Base-by-base conservation (phyloP, 2,113 vertebrate genomes). In the Bolborhynchus lineola region DNA sequence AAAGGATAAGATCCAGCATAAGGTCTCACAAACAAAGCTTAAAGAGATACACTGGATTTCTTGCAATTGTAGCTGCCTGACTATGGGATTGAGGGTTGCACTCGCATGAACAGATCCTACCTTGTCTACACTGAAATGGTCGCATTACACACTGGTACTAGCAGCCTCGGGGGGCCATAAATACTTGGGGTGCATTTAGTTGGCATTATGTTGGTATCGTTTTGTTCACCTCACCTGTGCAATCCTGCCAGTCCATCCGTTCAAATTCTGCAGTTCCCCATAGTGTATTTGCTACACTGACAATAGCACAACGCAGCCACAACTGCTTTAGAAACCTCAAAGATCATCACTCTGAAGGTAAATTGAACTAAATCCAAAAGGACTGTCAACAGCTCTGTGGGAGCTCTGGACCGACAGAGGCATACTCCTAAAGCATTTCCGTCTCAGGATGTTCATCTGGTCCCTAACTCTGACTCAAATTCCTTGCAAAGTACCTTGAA, bases 81-180 rank as follows among this genome's bases (percentile, higher is more conserved):
- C 50, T 37, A 2, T 1, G 3, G 39, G 35, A 23, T 35, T 31
- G 29, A 90, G 29, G 25, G 25, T 2, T 57, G 29, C 24, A 37
- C 49, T 7, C 47, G 2, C 39, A 44, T n/a, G 33, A 82, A 67
- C 14, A 82, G 39, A 52, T 74, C 13, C 50, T 39, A 13, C 26
- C 17, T 26, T 11, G 29, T 33, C 42, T 64, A 1, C 31, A 16
- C 17, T 39, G 50, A 67, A 84, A 42, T 15, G 9, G 7, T 16
- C 37, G 3, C 59, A 59, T 71, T 44, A 35, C 31, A 82, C 13
- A 9, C 6, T 39, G 52, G 23, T 16, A 79, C 33, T 50, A 21
- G 11, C 24, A 20, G 35, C 17, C 31, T 41, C 7, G 0, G 16
- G 11, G 21, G 7, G 37, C 67, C 7, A 0, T 71, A n/a, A 42